Base-by-base conservation (phyloP, 2,888 invertebrate species). In the Platynereis dumerilii region DNA sequence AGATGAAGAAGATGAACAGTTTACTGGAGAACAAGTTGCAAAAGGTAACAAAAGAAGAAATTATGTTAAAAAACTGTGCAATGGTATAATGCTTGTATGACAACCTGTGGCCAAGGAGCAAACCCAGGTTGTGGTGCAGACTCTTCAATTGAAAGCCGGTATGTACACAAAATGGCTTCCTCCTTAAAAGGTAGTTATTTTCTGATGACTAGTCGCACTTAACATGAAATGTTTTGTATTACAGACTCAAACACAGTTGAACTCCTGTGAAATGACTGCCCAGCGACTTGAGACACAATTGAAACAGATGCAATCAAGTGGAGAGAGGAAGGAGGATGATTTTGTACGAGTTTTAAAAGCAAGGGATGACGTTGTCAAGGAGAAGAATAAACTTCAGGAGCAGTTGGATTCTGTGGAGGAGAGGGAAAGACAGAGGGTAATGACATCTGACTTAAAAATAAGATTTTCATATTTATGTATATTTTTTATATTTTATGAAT, bases 181-280 rank as follows among this genome's bases (percentile, higher is more conserved):
- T n/a, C n/a, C n/a, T n/a, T n/a, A n/a, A n/a, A n/a, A n/a, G n/a
- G n/a, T n/a, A n/a, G n/a, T n/a, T n/a, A n/a, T n/a, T n/a, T n/a
- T n/a, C n/a, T 34, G 34, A 5, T 34, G 34, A 34, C 34, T 12
- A 34, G 34, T 34, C 34, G 5, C 34, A 34, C 34, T 34, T 34
- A 34, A 34, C 12, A 5, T 34, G 34, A 5, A 34, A 34, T 34
- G 5, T 34, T 60, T n/a, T n/a, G 22, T 60, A 15, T 48, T 22
- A 10, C 59, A 81, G 80, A 67, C 74, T 58, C 80, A 80, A 69
- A 77, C 76, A 45, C 79, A 80, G 63, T 70, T 78, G 29, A 76
- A 76, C 63, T 76, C 77, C 34, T 60, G 72, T 53, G 76, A 78
- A 66, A 73, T 79, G 22, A 69, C 69, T 2, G 66, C 75, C 20